These are phyloP conservation scores for Donacobius atricapilla DNA, from an alignment of 2,113 vertebrate genomes.

Conservation along the genomic window DNA sequence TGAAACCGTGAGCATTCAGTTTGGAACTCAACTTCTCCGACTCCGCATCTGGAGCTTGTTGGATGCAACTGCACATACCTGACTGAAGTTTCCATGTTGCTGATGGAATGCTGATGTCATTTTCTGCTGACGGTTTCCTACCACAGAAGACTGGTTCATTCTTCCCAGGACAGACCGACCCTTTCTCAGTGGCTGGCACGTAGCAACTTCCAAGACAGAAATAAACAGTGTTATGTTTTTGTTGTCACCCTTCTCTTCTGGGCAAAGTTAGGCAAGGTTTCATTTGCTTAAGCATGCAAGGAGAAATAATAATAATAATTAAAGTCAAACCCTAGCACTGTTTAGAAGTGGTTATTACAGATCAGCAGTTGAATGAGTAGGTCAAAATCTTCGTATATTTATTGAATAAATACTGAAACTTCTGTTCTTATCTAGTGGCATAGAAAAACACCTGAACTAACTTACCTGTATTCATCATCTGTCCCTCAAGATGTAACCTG, in stretches of 20 bases:
- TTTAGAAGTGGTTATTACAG: background rate
- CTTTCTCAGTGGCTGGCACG: constrained; percentile 81
- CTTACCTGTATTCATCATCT: constrained; percentile 80
- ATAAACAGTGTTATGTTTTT: background rate
- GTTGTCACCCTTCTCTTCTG: background rate
- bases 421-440: background rate
- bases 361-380: background rate
- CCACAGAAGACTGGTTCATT: constrained; percentile 77
- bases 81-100: constrained; percentile 87
- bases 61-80: constrained; percentile 72
- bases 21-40: background rate
- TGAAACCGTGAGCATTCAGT: background rate
- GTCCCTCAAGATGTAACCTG: constrained; percentile 75
- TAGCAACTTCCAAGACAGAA: constrained; percentile 71
- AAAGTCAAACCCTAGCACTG: background rate
- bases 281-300: background rate
- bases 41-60: background rate
- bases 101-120: constrained; percentile 88
- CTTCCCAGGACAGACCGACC: constrained; percentile 81
- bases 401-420: background rate
- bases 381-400: background rate
- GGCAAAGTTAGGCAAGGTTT: background rate
- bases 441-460: background rate
- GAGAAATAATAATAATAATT: background rate
- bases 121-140: constrained; percentile 87